Conservation (phyloP, 2,113 vertebrate species). For the Embiotoca jacksoni region DNA sequence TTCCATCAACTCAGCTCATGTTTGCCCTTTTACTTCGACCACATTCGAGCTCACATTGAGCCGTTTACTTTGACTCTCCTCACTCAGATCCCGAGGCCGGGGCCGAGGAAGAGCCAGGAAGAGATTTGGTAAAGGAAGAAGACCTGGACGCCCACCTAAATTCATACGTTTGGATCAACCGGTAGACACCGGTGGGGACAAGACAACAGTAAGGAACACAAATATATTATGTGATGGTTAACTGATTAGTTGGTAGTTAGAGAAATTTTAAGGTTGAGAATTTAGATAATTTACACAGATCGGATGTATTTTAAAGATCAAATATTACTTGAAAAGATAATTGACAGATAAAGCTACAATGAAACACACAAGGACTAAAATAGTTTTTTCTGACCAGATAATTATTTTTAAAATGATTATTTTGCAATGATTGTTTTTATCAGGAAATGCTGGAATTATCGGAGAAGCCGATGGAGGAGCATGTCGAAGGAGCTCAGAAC, state of each 20-base stretch:
- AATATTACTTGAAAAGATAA: no score
- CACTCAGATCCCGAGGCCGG: conserved; percentile 90
- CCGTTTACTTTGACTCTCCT: background rate
- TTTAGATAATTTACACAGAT: no score
- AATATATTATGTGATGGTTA: background rate
- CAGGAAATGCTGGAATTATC: conserved; percentile 91
- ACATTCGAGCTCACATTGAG: background rate
- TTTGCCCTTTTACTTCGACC: background rate
- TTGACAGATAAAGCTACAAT: no score
- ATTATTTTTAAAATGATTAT: background rate
- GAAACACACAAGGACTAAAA: no score
- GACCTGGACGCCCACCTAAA: conserved; percentile 94
- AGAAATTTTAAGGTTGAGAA: no score
- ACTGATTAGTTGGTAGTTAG: background rate
- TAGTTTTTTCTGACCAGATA: background rate
- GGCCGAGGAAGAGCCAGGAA: conserved; percentile 92
- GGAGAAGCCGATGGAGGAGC: conserved; percentile 89
- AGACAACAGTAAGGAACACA: conserved; percentile 69
- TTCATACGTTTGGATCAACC: conserved; percentile 90
- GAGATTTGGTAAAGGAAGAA: conserved; percentile 91
- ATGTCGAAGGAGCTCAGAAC: conserved; percentile 83
- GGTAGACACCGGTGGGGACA: conserved; percentile 86
- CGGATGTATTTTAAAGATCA: no score
- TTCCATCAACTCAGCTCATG: background rate
- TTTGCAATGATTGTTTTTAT: conserved; percentile 15